phyloP scores from a whole-genome alignment of 1,140 invertebrate genomes.

The Scaptodrosophila lebanonensis region DNA sequence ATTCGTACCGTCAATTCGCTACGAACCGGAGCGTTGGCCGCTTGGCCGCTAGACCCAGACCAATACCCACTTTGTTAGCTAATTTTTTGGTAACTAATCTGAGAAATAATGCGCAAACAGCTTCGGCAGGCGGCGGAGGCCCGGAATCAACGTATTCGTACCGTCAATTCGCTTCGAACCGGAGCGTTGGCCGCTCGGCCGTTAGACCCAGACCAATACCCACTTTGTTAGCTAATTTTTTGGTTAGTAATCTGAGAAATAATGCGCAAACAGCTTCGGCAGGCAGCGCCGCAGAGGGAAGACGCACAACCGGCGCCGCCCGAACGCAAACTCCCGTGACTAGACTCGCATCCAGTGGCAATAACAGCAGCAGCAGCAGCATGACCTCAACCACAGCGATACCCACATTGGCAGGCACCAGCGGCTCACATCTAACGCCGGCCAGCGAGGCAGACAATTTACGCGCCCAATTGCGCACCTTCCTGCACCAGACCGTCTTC shows the following conservation, averaged over 20 bases:
- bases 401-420: too few relatives aligned
- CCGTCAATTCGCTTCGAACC: constrained; percentile 5
- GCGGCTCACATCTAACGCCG: constrained; percentile 1
- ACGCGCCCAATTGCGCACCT: constrained; percentile 45
- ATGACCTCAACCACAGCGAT: constrained; percentile 4
- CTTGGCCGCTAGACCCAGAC: constrained; percentile 28
- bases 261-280: constrained; percentile 59
- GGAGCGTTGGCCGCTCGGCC: constrained; percentile 16
- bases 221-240: constrained; percentile 36
- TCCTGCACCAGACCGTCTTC: constrained; percentile 52
- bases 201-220: constrained; percentile 32
- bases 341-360: background rate
- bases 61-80: constrained; percentile 32
- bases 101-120: constrained; percentile 67
- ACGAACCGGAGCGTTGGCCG: constrained; percentile 13
- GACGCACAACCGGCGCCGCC: background rate
- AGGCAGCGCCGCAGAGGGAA: too few relatives aligned
- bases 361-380: background rate
- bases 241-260: constrained; percentile 60
- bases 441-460: constrained; percentile 20
- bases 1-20: constrained; percentile 1
- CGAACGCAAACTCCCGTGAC: background rate
- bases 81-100: constrained; percentile 50
- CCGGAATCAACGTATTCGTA: constrained; percentile 1
- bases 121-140: constrained; percentile 32